These are phyloP conservation scores for Ochlodes sylvanus DNA, from an alignment of 2,888 invertebrate species.

Conservation along the genomic window DNA sequence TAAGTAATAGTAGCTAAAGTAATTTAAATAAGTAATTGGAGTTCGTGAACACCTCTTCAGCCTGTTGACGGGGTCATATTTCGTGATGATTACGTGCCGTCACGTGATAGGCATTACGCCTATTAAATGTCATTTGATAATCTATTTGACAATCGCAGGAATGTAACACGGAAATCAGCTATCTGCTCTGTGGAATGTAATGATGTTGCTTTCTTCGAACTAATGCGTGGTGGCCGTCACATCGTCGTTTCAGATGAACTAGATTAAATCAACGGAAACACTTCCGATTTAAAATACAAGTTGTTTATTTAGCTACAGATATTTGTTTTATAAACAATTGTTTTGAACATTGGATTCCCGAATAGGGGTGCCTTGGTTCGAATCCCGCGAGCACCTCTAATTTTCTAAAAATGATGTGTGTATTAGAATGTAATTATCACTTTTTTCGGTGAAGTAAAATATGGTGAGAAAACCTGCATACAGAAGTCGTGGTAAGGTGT, in stretches of 20 bases:
- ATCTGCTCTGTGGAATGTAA: no score
- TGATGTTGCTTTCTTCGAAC: conserved; percentile 45
- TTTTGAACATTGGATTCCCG: no score
- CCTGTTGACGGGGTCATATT: conserved; percentile 16
- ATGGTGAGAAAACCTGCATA: no score
- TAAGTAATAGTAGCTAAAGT: background rate
- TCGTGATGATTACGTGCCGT: conserved; percentile 30
- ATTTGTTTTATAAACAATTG: no score
- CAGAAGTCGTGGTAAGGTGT: no score
- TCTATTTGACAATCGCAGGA: conserved; percentile 22
- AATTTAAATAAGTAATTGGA: conserved; percentile 7
- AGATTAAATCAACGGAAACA: conserved; percentile 17
- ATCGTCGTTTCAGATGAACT: conserved; percentile 24
- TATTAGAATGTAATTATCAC: no score
- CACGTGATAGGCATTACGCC: background rate
- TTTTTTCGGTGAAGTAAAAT: no score
- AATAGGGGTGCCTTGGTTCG: no score
- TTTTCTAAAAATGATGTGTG: no score
- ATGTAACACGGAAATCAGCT: no score
- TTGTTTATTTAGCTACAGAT: background rate
- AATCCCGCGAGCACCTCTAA: no score
- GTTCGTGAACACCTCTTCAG: background rate
- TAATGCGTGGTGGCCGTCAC: conserved; percentile 29
- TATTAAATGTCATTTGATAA: conserved; percentile 8
- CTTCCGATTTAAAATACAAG: conserved; percentile 11